Base-by-base conservation (phyloP, 2,888 invertebrate genomes). In the Cotesia congregata region DNA sequence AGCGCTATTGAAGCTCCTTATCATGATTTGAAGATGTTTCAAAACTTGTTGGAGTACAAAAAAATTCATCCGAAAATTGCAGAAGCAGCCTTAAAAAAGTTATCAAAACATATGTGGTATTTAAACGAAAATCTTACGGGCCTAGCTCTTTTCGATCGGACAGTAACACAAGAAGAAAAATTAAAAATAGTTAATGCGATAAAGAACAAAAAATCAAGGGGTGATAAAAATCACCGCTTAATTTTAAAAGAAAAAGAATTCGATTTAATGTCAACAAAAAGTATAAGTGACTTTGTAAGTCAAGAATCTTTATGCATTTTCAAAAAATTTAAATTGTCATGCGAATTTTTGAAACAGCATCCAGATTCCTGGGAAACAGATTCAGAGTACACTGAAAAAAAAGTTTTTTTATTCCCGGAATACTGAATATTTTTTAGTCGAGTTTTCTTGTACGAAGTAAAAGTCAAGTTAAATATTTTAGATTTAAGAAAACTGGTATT, bases 341-440 rank as follows among this genome's bases (percentile, higher is more conserved):
- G 12, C n/a, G 40, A 72, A 30, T 76, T 76, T 59, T 15, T 71
- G 40, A 17, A 59, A 1, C 64, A 61, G 60, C 62, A 76, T 38
- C 76, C 72, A 12, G 64, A 17, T 5, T 72, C 38, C n/a, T 76
- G 60, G 72, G 74, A 67, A n/a, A 62, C 20, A 17, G 65, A 65
- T 67, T n/a, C 17, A 50, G 15, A 15, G n/a, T n/a, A n/a, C n/a
- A n/a, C n/a, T n/a, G n/a, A n/a, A n/a, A n/a, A n/a, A n/a, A n/a
- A n/a, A n/a, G n/a, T n/a, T n/a, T n/a, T n/a, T n/a, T n/a, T n/a
- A n/a, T n/a, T n/a, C n/a, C n/a, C n/a, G n/a, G n/a, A n/a, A n/a
- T n/a, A n/a, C n/a, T n/a, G n/a, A n/a, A n/a, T n/a, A n/a, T n/a
- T n/a, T n/a, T n/a, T n/a, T n/a, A n/a, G n/a, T n/a, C n/a, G n/a